Conservation (phyloP, 2,888 invertebrate genomes). For the Ornithoptera alexandrae region DNA sequence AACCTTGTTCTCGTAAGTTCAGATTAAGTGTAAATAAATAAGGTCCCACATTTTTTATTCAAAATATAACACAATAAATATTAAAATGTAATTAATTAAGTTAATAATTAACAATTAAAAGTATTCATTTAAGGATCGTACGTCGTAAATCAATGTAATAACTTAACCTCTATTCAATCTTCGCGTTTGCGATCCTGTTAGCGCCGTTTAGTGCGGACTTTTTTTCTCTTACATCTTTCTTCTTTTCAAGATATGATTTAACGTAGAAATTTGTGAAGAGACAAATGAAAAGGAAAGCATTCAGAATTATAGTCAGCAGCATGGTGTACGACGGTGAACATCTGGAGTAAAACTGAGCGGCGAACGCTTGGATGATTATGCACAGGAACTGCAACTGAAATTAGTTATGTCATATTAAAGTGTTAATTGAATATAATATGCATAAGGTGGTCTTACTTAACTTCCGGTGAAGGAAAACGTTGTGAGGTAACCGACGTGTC, state of each 20-base stretch:
- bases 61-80: too few relatives aligned
- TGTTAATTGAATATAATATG: neutral
- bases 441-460: too few relatives aligned
- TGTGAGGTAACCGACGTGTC: too few relatives aligned
- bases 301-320: conserved; percentile 37
- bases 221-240: conserved; percentile 1
- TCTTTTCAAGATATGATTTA: conserved; percentile 36
- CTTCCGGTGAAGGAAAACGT: too few relatives aligned
- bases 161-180: neutral
- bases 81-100: too few relatives aligned
- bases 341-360: conserved; percentile 40
- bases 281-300: conserved; percentile 47
- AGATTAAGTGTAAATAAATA: too few relatives aligned
- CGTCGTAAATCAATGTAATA: too few relatives aligned
- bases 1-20: too few relatives aligned
- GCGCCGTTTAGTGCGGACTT: neutral
- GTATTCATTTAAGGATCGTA: too few relatives aligned
- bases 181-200: neutral
- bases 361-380: conserved; percentile 43
- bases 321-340: conserved; percentile 48
- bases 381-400: conserved; percentile 53
- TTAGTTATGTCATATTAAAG: conserved; percentile 6
- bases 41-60: too few relatives aligned
- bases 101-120: too few relatives aligned
- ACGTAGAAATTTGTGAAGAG: conserved; percentile 52